Base-by-base conservation (phyloP, 2,797 vertebrate species). In the Echiichthys vipera region DNA sequence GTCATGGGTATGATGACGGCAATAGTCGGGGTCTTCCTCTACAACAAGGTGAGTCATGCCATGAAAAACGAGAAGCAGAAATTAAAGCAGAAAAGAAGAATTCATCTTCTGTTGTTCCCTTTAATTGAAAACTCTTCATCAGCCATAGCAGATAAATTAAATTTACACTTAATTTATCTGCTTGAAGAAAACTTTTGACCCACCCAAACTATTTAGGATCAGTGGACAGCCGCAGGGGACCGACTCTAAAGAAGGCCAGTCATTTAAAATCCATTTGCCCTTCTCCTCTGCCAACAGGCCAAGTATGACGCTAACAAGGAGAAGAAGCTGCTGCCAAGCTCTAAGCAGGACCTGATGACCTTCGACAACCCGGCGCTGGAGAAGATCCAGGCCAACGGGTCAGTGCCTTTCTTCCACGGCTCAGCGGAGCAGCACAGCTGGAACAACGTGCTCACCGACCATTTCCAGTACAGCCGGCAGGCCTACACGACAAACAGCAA, bases 1-100 rank as follows among this genome's bases (percentile, higher is more conserved):
- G 93, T 99, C 25, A 77, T 99, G 49, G 98, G 98, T 53, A 99
- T 99, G 98, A 95, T 99, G 96, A 98, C 97, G 0, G 98, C 98
- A 59, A 99, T 99, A 50, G 85, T 99, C 0, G 98, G 98, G 0
- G 98, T 99, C 77, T 99, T 99, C 89, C 89, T 99, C 5, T 99
- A 99, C 82, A 99, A 99, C 90, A 99, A 99, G 96, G 98, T 97
- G 25, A 89, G 92, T 69, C 18, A 32, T 5, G 18, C 25, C 0
- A 36, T 25, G 43, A 11, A 22, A 13, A 4, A 4, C 18, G n/a
- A 50, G 3, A 58, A 34, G 14, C 43, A 30, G 30, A 29, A 30
- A n/a, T 17, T 34, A 22, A 40, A 55, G 15, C 17, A 34, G 50
- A 39, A 47, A 34, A 25, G 0, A 34, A 34, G 5, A 22, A 50